Base-by-base conservation (phyloP, 2,888 invertebrate genomes). In the Tridacna gigas region DNA sequence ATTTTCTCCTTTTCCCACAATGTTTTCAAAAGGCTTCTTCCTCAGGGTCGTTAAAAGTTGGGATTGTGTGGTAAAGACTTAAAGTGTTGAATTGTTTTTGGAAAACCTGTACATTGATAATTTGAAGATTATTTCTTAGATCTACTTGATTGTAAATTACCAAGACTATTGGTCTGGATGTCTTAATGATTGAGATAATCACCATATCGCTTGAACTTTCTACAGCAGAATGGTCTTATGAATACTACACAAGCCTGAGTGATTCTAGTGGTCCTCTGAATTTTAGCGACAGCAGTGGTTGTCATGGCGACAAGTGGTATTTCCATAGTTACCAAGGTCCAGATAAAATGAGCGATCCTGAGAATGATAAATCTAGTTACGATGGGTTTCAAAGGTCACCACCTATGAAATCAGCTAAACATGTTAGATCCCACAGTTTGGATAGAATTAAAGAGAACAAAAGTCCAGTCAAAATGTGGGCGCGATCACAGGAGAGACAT, bases 261-360 rank as follows among this genome's bases (percentile, higher is more conserved):
- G 82, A 84, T 47, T 84, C 84, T 25, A 87, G 84, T 82, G 84
- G 80, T 45, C 77, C 76, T 63, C 77, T 67, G 76, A 69, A 67
- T 77, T 79, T 79, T 61, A 86, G 86, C 51, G 86, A 86, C 76
- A 86, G 87, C 78, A 84, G 84, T 73, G 87, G 79, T 69, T 71
- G 71, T 51, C 71, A 71, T 71, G 80, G 84, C 60, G 79, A 87
- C 61, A 65, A 74, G 73, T 82, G 76, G 77, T 77, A 74, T 83
- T 71, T 77, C 87, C 79, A 82, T 84, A 79, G 87, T 77, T 83
- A 82, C 77, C 87, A 87, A 61, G 63, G 80, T 51, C 51, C 71
- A 25, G 71, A 71, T 51, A 71, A 51, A 25, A 71, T 71, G 26
- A 51, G 51, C 51, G 84, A 80, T 15, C 84, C 84, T n/a, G 78